phyloP scores from a whole-genome alignment of 2,888 invertebrate genomes.

The Amphiduros pacificus region DNA sequence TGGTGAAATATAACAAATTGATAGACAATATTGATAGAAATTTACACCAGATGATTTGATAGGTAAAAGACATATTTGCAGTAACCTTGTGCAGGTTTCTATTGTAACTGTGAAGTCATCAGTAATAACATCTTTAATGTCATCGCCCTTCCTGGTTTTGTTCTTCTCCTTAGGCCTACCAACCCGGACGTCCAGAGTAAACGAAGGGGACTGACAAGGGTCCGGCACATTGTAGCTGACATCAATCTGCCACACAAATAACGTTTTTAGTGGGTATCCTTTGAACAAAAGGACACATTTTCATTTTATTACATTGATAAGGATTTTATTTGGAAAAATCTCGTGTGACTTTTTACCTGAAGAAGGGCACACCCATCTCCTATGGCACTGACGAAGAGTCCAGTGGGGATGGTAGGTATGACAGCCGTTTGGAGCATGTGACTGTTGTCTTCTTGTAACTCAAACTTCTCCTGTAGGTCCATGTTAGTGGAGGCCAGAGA shows the following conservation, averaged over 20 bases:
- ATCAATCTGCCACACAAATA: slow-evolving; percentile 18
- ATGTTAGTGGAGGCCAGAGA: slow-evolving; percentile 26
- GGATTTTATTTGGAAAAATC: too few relatives aligned
- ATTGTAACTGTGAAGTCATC: slow-evolving; percentile 15
- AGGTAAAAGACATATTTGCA: too few relatives aligned
- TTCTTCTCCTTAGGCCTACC: neutral
- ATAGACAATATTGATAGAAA: too few relatives aligned
- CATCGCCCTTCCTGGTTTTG: neutral
- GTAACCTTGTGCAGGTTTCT: slow-evolving; percentile 8
- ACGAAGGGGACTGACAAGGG: slow-evolving; percentile 10
- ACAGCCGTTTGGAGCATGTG: slow-evolving; percentile 60
- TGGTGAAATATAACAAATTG: too few relatives aligned
- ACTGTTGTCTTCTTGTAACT: slow-evolving; percentile 62
- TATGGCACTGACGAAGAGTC: slow-evolving; percentile 61
- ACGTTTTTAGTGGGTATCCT: neutral
- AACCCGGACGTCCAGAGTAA: slow-evolving; percentile 10
- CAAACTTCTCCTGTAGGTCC: slow-evolving; percentile 60
- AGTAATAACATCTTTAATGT: neutral
- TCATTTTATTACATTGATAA: too few relatives aligned
- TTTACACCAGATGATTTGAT: too few relatives aligned
- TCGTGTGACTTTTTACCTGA: slow-evolving; percentile 60
- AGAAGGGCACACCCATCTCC: slow-evolving; percentile 67
- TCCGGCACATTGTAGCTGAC: slow-evolving; percentile 26
- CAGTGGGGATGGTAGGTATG: slow-evolving; percentile 61
- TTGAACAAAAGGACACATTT: neutral